These are phyloP conservation scores for Embidobia sp. DNA, from an alignment of 2,888 invertebrate species.

Conservation along the genomic window DNA sequence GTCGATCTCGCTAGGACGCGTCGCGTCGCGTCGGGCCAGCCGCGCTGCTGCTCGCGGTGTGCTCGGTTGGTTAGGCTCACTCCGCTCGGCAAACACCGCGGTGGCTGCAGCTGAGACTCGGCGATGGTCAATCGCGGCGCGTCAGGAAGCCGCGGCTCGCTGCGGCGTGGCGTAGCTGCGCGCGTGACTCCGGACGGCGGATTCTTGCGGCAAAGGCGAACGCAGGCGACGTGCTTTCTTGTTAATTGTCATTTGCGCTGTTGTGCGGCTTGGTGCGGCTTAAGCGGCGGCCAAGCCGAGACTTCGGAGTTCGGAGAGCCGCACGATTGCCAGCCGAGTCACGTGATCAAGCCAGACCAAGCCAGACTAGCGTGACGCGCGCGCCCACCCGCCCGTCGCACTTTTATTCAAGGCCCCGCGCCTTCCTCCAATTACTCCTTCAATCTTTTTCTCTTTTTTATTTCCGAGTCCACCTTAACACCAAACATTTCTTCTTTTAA, in stretches of 20 bases:
- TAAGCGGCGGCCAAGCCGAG: constrained; percentile 50
- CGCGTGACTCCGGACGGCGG: constrained; percentile 51
- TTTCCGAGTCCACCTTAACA: too few species aligned
- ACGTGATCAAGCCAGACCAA: constrained; percentile 46
- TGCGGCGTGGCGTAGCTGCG: constrained; percentile 28
- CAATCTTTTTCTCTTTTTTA: too few species aligned
- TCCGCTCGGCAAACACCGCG: constrained; percentile 20
- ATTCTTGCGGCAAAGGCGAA: constrained; percentile 41
- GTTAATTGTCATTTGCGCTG: constrained; percentile 79
- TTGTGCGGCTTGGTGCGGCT: constrained; percentile 58
- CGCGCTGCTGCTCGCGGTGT: constrained; percentile 43
- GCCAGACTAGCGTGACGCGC: constrained; percentile 28
- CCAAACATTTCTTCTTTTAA: too few species aligned
- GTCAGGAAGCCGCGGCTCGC: constrained; percentile 35
- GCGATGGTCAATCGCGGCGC: too few species aligned
- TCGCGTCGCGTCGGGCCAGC: constrained; percentile 26
- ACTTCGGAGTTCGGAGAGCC: too few species aligned
- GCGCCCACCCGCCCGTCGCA: constrained; percentile 15
- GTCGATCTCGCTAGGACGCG: constrained; percentile 15
- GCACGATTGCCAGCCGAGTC: constrained; percentile 14
- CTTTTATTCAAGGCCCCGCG: constrained; percentile 18
- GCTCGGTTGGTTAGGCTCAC: too few species aligned
- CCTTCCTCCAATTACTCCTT: neutral
- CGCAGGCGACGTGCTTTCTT: constrained; percentile 74
- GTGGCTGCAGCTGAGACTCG: neutral